These are phyloP conservation scores for Archips xylosteana DNA, from an alignment of 2,888 invertebrate genomes.

Conservation along the genomic window DNA sequence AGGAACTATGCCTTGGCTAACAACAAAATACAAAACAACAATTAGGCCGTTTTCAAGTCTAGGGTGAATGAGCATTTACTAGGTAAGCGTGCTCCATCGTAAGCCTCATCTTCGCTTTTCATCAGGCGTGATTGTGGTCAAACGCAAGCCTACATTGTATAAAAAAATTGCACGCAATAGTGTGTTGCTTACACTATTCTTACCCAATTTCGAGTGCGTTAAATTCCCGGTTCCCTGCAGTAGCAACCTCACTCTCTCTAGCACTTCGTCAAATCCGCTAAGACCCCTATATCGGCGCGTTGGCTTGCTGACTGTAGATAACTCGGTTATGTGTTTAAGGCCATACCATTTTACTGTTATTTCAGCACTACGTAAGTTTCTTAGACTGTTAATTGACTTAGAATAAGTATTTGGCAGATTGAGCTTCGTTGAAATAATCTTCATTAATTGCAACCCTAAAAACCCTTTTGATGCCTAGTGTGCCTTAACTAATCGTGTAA, in stretches of 20 bases:
- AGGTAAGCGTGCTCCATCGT: too few species aligned
- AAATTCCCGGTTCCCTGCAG: background rate
- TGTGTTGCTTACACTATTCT: too few species aligned
- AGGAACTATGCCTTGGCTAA: too few species aligned
- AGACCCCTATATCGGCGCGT: conserved; percentile 71
- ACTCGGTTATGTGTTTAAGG: conserved; percentile 60
- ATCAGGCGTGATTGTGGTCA: too few species aligned
- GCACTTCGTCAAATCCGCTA: conserved; percentile 48
- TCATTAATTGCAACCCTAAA: background rate
- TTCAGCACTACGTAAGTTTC: conserved; percentile 1
- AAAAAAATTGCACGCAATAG: too few species aligned
- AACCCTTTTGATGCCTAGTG: background rate
- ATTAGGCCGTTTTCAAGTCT: too few species aligned
- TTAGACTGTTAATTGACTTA: conserved; percentile 6
- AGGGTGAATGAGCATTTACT: too few species aligned
- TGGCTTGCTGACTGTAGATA: conserved; percentile 69
- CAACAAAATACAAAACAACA: too few species aligned
- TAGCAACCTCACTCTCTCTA: conserved; percentile 38
- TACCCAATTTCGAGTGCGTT: background rate
- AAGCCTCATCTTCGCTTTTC: too few species aligned
- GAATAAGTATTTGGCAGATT: background rate
- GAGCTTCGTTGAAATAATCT: background rate
- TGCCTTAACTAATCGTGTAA: background rate
- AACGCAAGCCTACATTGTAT: too few species aligned
- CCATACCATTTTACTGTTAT: conserved; percentile 17